phyloP scores from a whole-genome alignment of 1,140 invertebrate species.

The Drosophila navojoa region DNA sequence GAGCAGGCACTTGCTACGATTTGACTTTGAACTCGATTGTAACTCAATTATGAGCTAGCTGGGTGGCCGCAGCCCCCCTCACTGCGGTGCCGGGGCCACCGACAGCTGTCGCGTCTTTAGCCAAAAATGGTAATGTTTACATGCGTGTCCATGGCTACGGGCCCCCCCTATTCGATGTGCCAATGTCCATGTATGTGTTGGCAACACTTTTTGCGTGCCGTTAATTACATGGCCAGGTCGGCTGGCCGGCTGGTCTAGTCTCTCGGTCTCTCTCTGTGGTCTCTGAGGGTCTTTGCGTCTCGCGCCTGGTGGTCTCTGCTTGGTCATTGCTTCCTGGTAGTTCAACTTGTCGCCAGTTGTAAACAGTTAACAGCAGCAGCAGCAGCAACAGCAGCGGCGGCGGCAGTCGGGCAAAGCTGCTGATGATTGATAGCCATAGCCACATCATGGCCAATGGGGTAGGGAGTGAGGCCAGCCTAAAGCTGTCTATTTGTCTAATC shows the following conservation, averaged over 20 bases:
- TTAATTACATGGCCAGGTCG: constrained; percentile 71
- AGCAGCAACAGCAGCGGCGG: constrained; percentile 1
- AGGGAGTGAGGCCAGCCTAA: neutral
- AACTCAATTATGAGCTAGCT: constrained; percentile 76
- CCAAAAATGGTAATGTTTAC: constrained; percentile 82
- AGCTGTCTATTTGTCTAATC: constrained; percentile 62
- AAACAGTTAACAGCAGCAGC: constrained; percentile 62
- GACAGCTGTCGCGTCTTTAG: constrained; percentile 76
- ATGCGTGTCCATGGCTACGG: constrained; percentile 65
- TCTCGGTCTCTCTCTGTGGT: constrained; percentile 46
- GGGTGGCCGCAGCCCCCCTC: constrained; percentile 16
- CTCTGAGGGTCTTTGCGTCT: constrained; percentile 67
- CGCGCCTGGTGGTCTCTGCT: constrained; percentile 72
- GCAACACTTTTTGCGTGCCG: constrained; percentile 80
- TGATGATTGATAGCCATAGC: constrained; percentile 76
- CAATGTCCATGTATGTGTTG: constrained; percentile 71
- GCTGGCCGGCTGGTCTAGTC: constrained; percentile 49
- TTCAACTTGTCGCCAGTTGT: constrained; percentile 71
- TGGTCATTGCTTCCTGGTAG: constrained; percentile 79
- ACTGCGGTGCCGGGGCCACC: constrained; percentile 1
- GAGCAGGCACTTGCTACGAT: constrained; percentile 58
- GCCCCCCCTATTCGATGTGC: constrained; percentile 34
- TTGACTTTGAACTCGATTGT: constrained; percentile 71
- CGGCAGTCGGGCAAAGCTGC: neutral
- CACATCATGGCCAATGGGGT: neutral